phyloP scores from a whole-genome alignment of 2,888 invertebrate species.

The Rugalucina vietnamica region DNA sequence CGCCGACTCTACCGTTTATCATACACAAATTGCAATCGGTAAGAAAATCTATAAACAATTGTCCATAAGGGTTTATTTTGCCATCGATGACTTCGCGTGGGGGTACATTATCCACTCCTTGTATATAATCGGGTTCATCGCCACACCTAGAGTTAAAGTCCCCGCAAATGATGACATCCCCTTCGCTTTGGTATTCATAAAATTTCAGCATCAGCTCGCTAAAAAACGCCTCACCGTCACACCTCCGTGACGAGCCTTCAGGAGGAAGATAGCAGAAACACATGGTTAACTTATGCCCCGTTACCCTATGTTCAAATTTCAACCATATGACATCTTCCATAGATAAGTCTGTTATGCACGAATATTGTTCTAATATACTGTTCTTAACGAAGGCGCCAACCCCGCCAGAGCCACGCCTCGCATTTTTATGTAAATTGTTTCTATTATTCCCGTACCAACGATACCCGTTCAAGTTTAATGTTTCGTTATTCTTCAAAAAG shows the following conservation, averaged over 20 bases:
- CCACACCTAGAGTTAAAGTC: neutral
- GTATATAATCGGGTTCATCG: neutral
- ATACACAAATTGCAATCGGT: neutral
- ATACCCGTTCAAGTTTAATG: neutral
- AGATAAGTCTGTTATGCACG: neutral
- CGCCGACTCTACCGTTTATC: neutral
- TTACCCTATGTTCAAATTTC: neutral
- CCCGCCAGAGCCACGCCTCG: neutral
- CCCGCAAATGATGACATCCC: neutral
- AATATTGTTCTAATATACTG: neutral
- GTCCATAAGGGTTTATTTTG: neutral
- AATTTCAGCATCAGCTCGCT: neutral
- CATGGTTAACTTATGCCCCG: neutral
- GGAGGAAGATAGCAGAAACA: neutral
- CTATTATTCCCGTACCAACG: neutral
- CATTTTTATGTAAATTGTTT: neutral
- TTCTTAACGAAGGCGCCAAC: neutral
- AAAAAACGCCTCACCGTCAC: neutral
- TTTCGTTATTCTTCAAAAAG: neutral
- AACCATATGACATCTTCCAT: neutral
- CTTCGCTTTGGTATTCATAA: neutral
- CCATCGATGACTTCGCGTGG: neutral
- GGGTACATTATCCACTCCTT: neutral
- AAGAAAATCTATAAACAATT: neutral
- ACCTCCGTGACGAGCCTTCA: neutral